A percentile compares a stretch with the other conserved stretches of the same genome.
Conservation (phyloP, 2,888 invertebrate species). For the Ceriagrion tenellum region DNA sequence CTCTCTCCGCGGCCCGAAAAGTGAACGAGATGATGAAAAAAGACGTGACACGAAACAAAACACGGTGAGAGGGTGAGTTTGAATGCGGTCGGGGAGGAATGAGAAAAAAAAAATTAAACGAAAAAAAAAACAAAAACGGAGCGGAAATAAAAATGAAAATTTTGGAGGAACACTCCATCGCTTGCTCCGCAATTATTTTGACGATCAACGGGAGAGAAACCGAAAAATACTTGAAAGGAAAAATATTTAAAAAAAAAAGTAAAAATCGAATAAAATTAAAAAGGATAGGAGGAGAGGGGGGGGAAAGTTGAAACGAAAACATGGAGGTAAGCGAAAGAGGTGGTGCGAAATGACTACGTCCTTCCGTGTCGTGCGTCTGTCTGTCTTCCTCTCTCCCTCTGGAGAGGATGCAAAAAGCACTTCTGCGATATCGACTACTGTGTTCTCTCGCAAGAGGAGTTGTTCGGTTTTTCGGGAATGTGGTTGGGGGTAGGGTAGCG, state of each 20-base stretch:
- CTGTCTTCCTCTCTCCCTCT: not conserved
- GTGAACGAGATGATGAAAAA: not conserved
- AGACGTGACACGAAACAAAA: conserved; percentile 16
- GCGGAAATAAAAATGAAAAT: conserved; percentile 24
- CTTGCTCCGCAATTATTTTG: conserved; percentile 55
- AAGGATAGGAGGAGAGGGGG: not conserved
- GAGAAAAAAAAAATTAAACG: too few relatives aligned
- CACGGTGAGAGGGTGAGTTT: not conserved
- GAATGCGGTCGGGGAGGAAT: not conserved
- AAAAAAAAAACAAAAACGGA: not conserved
- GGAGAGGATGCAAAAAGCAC: conserved; percentile 12
- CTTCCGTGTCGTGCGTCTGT: not conserved
- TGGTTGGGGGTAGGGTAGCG: not conserved
- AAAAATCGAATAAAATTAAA: not conserved
- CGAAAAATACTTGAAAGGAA: conserved; percentile 2
- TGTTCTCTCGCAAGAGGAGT: not conserved
- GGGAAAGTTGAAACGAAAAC: not conserved
- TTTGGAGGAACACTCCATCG: conserved; percentile 7
- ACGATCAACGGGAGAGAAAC: conserved; percentile 44
- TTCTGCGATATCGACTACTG: not conserved
- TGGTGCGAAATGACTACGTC: not conserved
- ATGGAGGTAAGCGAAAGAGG: not conserved
- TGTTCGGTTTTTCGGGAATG: not conserved
- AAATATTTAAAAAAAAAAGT: not conserved
- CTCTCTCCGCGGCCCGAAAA: not conserved